phyloP scores from a whole-genome alignment of 2,113 vertebrate genomes.

The Eudyptes chrysolophus region DNA sequence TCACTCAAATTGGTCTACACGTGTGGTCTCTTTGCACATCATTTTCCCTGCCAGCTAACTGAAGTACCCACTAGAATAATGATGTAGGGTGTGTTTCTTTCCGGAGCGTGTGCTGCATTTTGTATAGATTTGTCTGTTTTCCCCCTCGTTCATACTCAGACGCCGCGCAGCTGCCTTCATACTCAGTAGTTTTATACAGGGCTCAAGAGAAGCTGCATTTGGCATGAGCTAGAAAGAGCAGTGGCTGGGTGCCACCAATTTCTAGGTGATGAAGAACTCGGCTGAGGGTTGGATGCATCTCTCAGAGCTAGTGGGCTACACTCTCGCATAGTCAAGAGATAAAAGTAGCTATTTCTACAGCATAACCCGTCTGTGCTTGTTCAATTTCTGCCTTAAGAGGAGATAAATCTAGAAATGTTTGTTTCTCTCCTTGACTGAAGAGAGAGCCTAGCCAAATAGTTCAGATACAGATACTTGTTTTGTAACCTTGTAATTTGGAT shows the following conservation, averaged over 20 bases:
- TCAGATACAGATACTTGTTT: not conserved
- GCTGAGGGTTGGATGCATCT: not conserved
- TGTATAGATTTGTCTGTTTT: not conserved
- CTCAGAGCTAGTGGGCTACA: not conserved
- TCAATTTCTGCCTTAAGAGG: not conserved
- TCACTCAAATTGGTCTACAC: not conserved
- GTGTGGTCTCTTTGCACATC: rapidly evolving
- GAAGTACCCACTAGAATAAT: not conserved
- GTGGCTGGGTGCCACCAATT: not conserved
- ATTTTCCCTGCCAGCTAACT: not conserved
- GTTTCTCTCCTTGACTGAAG: not conserved
- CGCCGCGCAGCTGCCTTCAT: not conserved
- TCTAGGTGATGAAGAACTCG: not conserved
- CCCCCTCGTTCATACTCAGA: not conserved
- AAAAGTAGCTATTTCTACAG: not conserved
- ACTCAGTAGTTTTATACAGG: not conserved
- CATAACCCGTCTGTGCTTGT: not conserved
- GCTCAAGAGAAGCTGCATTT: not conserved
- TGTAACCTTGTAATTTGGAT: not conserved
- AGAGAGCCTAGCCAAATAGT: not conserved
- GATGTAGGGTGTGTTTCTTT: not conserved
- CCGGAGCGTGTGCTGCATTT: not conserved
- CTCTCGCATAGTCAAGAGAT: not conserved
- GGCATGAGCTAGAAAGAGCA: not conserved
- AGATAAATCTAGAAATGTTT: not conserved